Percentiles rank a stretch among this genome's conserved stretches.
Evolutionary conservation across 1,140 invertebrate genomes (phyloP).

Genomic region (Leptinotarsa defecta): DNA sequence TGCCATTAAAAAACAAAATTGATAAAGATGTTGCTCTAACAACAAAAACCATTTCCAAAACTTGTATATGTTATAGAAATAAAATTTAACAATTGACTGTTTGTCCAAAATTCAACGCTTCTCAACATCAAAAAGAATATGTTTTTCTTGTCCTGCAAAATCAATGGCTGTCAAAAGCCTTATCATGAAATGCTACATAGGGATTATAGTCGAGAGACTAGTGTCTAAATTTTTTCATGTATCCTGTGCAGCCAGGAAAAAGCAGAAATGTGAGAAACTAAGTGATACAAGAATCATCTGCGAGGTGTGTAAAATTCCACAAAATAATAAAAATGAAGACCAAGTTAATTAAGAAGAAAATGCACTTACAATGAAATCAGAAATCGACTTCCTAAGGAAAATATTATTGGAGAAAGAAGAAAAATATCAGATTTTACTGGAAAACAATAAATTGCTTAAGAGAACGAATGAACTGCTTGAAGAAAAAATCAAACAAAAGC

Average conservation of each 20-base stretch:
- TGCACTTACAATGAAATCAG: neutral
- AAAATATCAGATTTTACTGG: constrained; percentile 10
- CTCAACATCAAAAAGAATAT: too few species aligned
- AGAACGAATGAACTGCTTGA: constrained; percentile 8
- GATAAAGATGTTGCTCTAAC: too few species aligned
- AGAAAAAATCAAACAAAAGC: constrained; percentile 10
- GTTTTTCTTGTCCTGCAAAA: too few species aligned
- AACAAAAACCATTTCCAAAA: too few species aligned
- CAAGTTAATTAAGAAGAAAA: constrained; percentile 12
- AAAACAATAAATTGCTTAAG: constrained; percentile 12
- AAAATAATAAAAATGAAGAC: constrained; percentile 11
- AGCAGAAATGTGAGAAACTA: constrained; percentile 12
- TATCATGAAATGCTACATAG: too few species aligned
- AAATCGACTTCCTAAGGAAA: constrained; percentile 4
- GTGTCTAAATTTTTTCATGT: constrained; percentile 19
- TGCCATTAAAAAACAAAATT: too few species aligned
- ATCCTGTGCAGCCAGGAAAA: constrained; percentile 12
- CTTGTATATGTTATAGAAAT: too few species aligned
- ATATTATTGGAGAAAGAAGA: constrained; percentile 12
- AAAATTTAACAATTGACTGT: too few species aligned
- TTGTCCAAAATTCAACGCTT: too few species aligned
- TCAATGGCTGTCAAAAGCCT: too few species aligned
- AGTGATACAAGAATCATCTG: constrained; percentile 14
- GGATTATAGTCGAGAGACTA: too few species aligned
- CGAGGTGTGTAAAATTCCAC: constrained; percentile 9